Percentiles rank a stretch among this genome's conserved stretches.
Evolutionary conservation across 2,113 vertebrate genomes (phyloP).

Genomic region (Pitta sordida): DNA sequence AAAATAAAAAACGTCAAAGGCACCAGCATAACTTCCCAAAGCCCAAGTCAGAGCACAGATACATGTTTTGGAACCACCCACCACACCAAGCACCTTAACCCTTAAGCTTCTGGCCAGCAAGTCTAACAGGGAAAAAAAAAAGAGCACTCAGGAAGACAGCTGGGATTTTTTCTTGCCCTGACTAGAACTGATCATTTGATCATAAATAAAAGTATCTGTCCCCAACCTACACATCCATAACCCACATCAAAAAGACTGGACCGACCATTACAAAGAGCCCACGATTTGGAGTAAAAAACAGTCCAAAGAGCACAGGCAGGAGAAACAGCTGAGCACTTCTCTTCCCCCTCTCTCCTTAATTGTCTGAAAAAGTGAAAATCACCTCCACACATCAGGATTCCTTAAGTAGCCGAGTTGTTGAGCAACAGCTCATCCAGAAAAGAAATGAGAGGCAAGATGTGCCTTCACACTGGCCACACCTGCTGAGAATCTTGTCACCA

Average conservation of each 20-base stretch:
- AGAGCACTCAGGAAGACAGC: constrained; percentile 56
- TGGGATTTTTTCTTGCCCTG: constrained; percentile 60
- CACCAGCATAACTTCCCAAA: constrained; percentile 61
- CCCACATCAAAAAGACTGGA: constrained; percentile 50
- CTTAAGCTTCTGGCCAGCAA: constrained; percentile 55
- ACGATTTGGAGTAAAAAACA: constrained; percentile 60
- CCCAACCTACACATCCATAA: constrained; percentile 63
- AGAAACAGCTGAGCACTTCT: constrained; percentile 33
- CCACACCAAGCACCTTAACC: constrained; percentile 29
- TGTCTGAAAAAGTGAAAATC: constrained; percentile 10
- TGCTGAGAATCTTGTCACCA: constrained; percentile 49
- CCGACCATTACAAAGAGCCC: constrained; percentile 38
- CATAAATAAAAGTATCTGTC: constrained; percentile 71
- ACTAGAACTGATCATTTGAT: constrained; percentile 65
- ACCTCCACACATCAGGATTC: not conserved
- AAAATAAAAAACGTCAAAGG: constrained; percentile 45
- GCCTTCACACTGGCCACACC: constrained; percentile 59
- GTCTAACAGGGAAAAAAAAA: not conserved
- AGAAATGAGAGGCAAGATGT: constrained; percentile 3
- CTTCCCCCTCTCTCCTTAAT: constrained; percentile 44
- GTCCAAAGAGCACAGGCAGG: constrained; percentile 61
- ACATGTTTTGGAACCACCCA: constrained; percentile 57
- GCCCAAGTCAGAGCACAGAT: constrained; percentile 48
- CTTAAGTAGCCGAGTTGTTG: constrained; percentile 29
- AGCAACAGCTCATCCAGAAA: not conserved